phyloP scores from a whole-genome alignment of 1,140 invertebrate genomes.

The Penaeus chinensis region DNA sequence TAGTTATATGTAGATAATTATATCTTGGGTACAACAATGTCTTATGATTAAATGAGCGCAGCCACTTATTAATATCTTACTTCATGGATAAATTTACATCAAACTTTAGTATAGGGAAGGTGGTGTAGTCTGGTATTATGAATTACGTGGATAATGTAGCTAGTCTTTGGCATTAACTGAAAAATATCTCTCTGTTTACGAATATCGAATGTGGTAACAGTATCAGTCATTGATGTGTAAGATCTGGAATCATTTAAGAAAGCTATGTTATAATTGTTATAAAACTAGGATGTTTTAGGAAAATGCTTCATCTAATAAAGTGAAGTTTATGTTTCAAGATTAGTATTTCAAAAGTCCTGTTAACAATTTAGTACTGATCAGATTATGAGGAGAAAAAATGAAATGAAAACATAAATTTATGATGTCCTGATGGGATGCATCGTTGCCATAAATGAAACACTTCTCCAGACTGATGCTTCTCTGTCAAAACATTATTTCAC shows the following conservation, averaged over 20 bases:
- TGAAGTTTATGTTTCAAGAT: slow-evolving; percentile 13
- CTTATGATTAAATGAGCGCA: slow-evolving; percentile 40
- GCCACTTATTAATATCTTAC: slow-evolving; percentile 37
- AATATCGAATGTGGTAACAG: slow-evolving; percentile 38
- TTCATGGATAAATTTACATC: slow-evolving; percentile 32
- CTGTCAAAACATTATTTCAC: slow-evolving; percentile 3
- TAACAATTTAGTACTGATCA: too few species aligned
- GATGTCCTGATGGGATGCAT: too few species aligned
- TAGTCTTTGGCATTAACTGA: slow-evolving; percentile 59
- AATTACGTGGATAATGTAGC: slow-evolving; percentile 50
- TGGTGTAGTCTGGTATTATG: slow-evolving; percentile 50
- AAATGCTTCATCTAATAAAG: slow-evolving; percentile 36
- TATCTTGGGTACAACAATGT: slow-evolving; percentile 52
- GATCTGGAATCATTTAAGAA: slow-evolving; percentile 36
- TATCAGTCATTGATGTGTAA: too few species aligned
- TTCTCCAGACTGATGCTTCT: slow-evolving; percentile 43
- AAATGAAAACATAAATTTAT: background rate
- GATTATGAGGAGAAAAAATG: background rate
- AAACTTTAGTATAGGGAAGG: slow-evolving; percentile 55
- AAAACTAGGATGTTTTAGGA: slow-evolving; percentile 20
- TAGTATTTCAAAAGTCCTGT: background rate
- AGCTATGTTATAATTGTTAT: slow-evolving; percentile 17
- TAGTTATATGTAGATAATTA: slow-evolving; percentile 48
- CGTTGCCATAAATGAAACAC: slow-evolving; percentile 1
- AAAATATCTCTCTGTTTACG: slow-evolving; percentile 47